Evolutionary conservation across 2,113 vertebrate genomes (phyloP), one percentile per base, ranked within the genome.

Genomic region (Opisthocomus hoazin): DNA sequence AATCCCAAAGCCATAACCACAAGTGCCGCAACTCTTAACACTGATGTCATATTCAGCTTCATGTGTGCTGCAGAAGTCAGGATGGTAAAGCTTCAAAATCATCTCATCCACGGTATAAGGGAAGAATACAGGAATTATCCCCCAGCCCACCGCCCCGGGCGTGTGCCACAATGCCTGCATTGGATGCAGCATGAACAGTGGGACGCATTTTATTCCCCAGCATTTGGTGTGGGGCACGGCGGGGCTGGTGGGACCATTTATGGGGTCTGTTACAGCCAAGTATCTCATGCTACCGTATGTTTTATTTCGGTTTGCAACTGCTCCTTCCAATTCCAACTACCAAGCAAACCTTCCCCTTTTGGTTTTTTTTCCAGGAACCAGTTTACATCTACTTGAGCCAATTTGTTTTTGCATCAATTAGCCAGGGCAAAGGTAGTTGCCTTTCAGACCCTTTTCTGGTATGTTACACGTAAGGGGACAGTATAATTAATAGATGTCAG

Each of bases 1-100:
- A 97, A 96, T 97, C 95, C 96, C 93, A 91, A 93, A 66, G 74
- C 89, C 0, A 0, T 87, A 94, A 96, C 96, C 96, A 94, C 96
- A 96, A 96, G 81, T 91, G 94, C 96, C 96, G 87, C 96, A 95
- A 87, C 26, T 85, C 70, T 82, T 93, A 82, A 80, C 77, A 76
- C 66, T 85, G 80, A 89, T 91, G 81, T 95, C 81, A 76, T 48
- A 69, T 45, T 79, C 80, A 68, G 92, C 86, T 91, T 87, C 78
- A 90, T 58, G 60, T 63, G 85, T 37, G 61, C 84, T 92, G 80
- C 89, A 89, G 56, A 88, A 96, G 83, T 66, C 64, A 45, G 74
- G 51, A 93, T 15, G 23, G 36, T 61, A 77, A 89, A 92, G 77
- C 63, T 89, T 65, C 57, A 84, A 48, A 74, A 81, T 85, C 80